phyloP scores from a whole-genome alignment of 2,797 vertebrate genomes.

The Euthynnus affinis region DNA sequence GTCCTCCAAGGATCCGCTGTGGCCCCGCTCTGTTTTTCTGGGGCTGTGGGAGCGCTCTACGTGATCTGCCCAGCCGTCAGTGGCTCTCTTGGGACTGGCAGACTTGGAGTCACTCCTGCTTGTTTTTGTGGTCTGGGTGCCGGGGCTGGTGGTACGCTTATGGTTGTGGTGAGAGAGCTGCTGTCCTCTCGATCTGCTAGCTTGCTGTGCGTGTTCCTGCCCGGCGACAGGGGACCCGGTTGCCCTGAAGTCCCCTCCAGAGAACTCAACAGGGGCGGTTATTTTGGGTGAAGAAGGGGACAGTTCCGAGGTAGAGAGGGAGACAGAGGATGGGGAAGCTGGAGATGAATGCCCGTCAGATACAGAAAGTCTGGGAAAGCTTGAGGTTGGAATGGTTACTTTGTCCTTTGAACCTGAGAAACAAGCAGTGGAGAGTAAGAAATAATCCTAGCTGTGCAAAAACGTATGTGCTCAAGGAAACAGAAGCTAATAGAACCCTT shows the following conservation, averaged over 20 bases:
- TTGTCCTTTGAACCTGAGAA: constrained; percentile 90
- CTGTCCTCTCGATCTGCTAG: constrained; percentile 72
- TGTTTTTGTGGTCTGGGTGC: constrained; percentile 72
- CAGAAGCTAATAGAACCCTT: constrained; percentile 25
- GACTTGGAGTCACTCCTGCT: constrained; percentile 75
- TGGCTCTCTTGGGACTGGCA: constrained; percentile 80
- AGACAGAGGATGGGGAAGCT: constrained; percentile 86
- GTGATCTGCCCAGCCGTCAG: constrained; percentile 53
- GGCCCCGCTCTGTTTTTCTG: constrained; percentile 61
- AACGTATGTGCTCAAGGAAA: background rate
- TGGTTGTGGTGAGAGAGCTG: constrained; percentile 73
- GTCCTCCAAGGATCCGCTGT: constrained; percentile 73
- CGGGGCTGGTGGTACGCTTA: constrained; percentile 78
- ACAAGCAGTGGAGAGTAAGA: constrained; percentile 48
- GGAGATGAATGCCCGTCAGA: constrained; percentile 89
- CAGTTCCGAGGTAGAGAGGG: constrained; percentile 84
- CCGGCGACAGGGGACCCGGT: constrained; percentile 66
- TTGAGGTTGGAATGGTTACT: constrained; percentile 88
- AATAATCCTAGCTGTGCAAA: background rate
- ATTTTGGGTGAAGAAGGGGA: constrained; percentile 82
- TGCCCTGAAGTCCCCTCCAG: constrained; percentile 54
- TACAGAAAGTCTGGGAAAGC: constrained; percentile 85
- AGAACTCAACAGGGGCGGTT: constrained; percentile 81
- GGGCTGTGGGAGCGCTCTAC: constrained; percentile 70
- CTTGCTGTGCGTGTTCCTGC: constrained; percentile 62